Evolutionary conservation across 2,888 invertebrate species (phyloP).

Genomic region (Schizaphis graminum): DNA sequence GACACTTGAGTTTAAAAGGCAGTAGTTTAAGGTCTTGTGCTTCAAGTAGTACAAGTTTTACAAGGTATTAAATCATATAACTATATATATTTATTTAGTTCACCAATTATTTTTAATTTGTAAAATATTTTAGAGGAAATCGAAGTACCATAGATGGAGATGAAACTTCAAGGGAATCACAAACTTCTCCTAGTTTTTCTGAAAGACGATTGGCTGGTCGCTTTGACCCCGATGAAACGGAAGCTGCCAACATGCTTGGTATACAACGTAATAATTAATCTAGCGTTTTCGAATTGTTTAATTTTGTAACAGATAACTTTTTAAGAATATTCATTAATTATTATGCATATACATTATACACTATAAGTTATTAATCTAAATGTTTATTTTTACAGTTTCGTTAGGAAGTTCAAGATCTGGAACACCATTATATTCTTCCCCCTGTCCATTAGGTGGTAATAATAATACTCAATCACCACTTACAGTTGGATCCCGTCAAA

Average conservation of each 20-base stretch:
- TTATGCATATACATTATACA: neutral
- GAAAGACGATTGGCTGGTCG: constrained; percentile 82
- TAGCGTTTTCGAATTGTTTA: constrained; percentile 56
- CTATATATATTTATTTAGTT: constrained; percentile 8
- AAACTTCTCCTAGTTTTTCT: constrained; percentile 87
- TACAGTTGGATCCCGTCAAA: constrained; percentile 81
- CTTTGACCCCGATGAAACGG: constrained; percentile 94
- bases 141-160: constrained; percentile 80
- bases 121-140: constrained; percentile 69
- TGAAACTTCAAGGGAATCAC: constrained; percentile 90
- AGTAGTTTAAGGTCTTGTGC: constrained; percentile 65
- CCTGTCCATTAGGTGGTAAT: constrained; percentile 77
- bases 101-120: neutral
- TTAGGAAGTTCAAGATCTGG: constrained; percentile 93
- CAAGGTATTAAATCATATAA: constrained; percentile 18
- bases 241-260: constrained; percentile 97
- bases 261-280: constrained; percentile 67
- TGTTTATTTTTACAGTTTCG: constrained; percentile 78
- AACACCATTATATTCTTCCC: constrained; percentile 88
- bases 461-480: constrained; percentile 77
- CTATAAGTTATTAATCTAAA: neutral
- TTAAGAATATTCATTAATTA: neutral
- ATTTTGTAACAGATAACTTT: constrained; percentile 35
- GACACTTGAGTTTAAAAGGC: constrained; percentile 93
- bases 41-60: constrained; percentile 62